These are phyloP conservation scores for Cantharis lateralis DNA, from an alignment of 2,888 invertebrate species.

Conservation along the genomic window DNA sequence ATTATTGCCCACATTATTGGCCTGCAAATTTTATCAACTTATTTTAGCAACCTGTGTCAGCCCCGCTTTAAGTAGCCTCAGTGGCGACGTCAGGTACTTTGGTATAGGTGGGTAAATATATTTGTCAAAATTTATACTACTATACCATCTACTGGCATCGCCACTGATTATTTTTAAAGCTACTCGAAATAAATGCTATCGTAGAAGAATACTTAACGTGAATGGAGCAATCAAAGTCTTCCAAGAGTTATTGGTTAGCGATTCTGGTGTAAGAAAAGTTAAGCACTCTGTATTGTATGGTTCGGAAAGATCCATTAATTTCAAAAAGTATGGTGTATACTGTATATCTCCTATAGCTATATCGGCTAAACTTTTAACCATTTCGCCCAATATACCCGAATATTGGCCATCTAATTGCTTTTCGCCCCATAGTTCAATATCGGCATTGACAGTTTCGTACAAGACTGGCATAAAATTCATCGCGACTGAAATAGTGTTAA, in stretches of 20 bases:
- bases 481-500: slow-evolving; percentile 66
- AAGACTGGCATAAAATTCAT: slow-evolving; percentile 74
- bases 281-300: slow-evolving; percentile 84
- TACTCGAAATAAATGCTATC: neutral
- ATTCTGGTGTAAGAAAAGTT: slow-evolving; percentile 83
- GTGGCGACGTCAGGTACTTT: too few species aligned
- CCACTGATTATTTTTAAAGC: too few species aligned
- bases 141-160: too few species aligned
- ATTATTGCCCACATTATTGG: slow-evolving; percentile 77
- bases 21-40: slow-evolving; percentile 26
- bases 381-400: slow-evolving; percentile 76
- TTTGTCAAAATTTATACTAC: too few species aligned
- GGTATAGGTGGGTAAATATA: too few species aligned
- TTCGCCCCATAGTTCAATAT: slow-evolving; percentile 71
- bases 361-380: slow-evolving; percentile 69
- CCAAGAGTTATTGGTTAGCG: slow-evolving; percentile 82
- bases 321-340: slow-evolving; percentile 70
- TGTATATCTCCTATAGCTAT: slow-evolving; percentile 79
- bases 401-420: slow-evolving; percentile 67
- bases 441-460: slow-evolving; percentile 67
- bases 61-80: too few species aligned
- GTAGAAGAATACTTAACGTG: slow-evolving; percentile 57
- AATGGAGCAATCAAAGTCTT: slow-evolving; percentile 81
- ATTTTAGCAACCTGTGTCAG: too few species aligned
- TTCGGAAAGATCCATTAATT: slow-evolving; percentile 72